Base-by-base conservation (phyloP, 2,797 vertebrate species). In the Sandelia bainsii region DNA sequence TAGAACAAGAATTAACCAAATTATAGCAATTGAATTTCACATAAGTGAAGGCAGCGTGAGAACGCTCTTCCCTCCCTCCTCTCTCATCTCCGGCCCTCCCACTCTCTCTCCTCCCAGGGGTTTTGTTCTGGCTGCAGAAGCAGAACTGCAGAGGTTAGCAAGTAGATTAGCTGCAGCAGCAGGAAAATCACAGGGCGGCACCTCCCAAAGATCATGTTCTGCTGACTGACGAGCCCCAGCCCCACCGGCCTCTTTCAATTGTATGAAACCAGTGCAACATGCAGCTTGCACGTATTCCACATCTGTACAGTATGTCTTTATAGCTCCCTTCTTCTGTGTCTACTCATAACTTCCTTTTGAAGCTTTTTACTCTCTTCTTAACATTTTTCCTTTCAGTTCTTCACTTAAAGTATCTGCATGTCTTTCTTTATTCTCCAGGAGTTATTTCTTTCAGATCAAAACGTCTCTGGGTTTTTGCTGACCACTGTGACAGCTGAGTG, bases 191-290 rank as follows among this genome's bases (percentile, higher is more conserved):
- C 48, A 77, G 82, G 83, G 83, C 81, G 67, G 80, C 80, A 66
- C 77, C 64, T 22, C 8, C 27, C 60, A 57, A 64, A 77, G 84
- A 87, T 89, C 85, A 71, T 63, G 75, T 86, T 90, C 77, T 84
- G 83, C 80, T 89, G 85, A 89, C 80, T 73, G 78, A 82, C 69
- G 74, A 80, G 60, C 46, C 54, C 45, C 59, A 34, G 48, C 62
- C 60, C 61, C 60, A 27, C 13, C 10, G 11, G 25, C 51, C 58
- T 58, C 51, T 54, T 34, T 25, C 12, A 12, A n/a, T 62, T 22
- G 57, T 62, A 37, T 6, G 64, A 71, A 72, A 32, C 2, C 39
- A 13, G 32, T 17, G 50, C 39, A 54, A 62, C 54, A 51, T 50
- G 62, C 52, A 34, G 23, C 71, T 13, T 13, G 22, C 42, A 40